A percentile compares a stretch with the other conserved stretches of the same genome.
Conservation (phyloP, 2,113 vertebrate genomes). For the Arothron firmamentum region DNA sequence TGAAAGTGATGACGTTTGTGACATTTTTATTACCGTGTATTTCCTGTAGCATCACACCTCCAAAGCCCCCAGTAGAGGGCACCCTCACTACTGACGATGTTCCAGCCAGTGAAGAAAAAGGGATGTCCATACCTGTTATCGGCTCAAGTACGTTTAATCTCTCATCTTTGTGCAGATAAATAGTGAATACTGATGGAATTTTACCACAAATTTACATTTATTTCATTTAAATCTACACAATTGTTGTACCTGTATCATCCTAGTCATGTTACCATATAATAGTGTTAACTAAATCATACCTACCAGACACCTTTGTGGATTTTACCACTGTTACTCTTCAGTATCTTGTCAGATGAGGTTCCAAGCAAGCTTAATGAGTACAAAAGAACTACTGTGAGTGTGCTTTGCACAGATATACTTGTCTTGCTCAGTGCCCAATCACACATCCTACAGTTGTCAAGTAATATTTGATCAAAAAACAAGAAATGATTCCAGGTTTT, state of each 20-base stretch:
- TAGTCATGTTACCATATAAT: no score
- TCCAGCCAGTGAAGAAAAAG: conserved; percentile 68
- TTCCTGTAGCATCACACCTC: conserved; percentile 65
- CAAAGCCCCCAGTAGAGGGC: conserved; percentile 66
- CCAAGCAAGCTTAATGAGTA: no score
- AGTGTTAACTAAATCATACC: no score
- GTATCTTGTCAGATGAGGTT: no score
- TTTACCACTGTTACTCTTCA: no score
- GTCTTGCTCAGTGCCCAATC: not conserved
- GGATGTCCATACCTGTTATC: conserved; percentile 81
- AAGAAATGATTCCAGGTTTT: not conserved
- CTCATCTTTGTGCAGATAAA: not conserved
- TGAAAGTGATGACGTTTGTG: not conserved
- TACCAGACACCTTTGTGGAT: no score
- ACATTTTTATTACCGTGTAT: not conserved
- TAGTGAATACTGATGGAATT: not conserved
- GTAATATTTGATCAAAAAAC: no score
- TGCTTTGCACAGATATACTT: no score
- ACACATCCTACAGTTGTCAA: not conserved
- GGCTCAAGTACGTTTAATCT: conserved; percentile 79
- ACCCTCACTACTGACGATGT: conserved; percentile 47
- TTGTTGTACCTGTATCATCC: no score
- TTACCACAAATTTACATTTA: no score
- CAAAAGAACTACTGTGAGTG: no score
- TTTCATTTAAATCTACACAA: no score